These are phyloP conservation scores for Anguilla marmorata DNA, from an alignment of 2,797 vertebrate species.

Conservation along the genomic window DNA sequence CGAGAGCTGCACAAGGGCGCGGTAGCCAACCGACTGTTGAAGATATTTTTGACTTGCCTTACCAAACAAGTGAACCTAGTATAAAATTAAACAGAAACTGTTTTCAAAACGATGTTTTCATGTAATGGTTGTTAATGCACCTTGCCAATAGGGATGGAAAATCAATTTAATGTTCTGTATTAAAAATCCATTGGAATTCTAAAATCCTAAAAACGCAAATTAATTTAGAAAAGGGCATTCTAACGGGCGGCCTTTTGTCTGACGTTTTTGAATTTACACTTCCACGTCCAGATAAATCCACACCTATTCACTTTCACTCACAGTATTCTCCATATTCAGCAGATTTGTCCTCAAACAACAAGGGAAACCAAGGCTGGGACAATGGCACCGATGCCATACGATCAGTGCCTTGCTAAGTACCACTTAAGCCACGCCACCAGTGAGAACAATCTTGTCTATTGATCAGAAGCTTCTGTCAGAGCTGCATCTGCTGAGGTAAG, in stretches of 20 bases:
- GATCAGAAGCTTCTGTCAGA: constrained; percentile 42
- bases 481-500: constrained; percentile 38
- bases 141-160: background rate
- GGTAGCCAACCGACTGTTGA: background rate
- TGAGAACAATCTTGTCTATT: constrained; percentile 55
- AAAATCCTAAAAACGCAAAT: background rate
- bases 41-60: background rate
- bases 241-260: background rate
- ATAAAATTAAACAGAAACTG: background rate
- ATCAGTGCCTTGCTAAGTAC: constrained; percentile 21
- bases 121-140: background rate
- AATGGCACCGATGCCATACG: background rate
- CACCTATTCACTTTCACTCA: background rate
- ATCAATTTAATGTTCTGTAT: background rate
- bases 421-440: constrained; percentile 62
- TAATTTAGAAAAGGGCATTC: background rate
- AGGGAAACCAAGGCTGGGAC: background rate
- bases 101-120: background rate
- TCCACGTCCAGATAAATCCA: background rate
- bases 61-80: background rate
- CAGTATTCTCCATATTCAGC: background rate
- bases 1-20: background rate
- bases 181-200: background rate
- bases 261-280: background rate
- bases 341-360: background rate